phyloP scores from a whole-genome alignment of 2,888 invertebrate genomes.

The Phasia obesa region DNA sequence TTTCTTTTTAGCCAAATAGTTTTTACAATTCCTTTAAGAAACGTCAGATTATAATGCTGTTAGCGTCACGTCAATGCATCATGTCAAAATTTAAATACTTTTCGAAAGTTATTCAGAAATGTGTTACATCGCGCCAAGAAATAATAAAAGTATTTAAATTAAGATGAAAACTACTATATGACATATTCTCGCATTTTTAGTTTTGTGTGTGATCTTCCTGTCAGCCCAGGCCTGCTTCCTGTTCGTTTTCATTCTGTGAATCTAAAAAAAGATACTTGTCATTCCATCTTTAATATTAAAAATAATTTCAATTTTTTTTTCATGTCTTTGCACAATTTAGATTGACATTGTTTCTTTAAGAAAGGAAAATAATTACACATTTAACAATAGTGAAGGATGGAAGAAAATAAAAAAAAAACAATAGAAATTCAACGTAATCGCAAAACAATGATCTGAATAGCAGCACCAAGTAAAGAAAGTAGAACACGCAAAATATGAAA shows the following conservation, averaged over 20 bases:
- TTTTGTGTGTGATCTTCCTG: slow-evolving; percentile 21
- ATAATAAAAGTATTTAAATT: background rate
- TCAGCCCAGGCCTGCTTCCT: slow-evolving; percentile 53
- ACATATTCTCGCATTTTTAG: background rate
- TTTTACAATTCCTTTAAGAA: too few species aligned
- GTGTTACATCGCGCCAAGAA: slow-evolving; percentile 9
- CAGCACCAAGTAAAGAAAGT: slow-evolving; percentile 18
- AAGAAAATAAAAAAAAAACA: slow-evolving; percentile 8
- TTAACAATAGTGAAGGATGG: slow-evolving; percentile 7
- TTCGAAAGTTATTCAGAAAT: too few species aligned
- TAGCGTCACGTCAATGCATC: too few species aligned
- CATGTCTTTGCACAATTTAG: slow-evolving; percentile 34
- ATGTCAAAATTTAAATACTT: too few species aligned
- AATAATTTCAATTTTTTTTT: slow-evolving; percentile 22
- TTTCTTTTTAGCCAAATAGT: too few species aligned
- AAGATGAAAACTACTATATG: slow-evolving; percentile 10
- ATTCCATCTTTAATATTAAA: slow-evolving; percentile 46
- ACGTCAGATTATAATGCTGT: too few species aligned
- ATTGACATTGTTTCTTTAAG: slow-evolving; percentile 55
- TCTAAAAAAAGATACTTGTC: slow-evolving; percentile 39
- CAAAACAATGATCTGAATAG: slow-evolving; percentile 15
- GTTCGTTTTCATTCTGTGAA: slow-evolving; percentile 16
- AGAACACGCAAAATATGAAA: slow-evolving; percentile 24
- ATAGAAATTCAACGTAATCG: slow-evolving; percentile 4
- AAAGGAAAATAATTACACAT: slow-evolving; percentile 15